A percentile compares a stretch with the other conserved stretches of the same genome.
These are phyloP conservation scores for Limenitis camilla DNA, from an alignment of 2,888 invertebrate genomes.

Conservation along the genomic window DNA sequence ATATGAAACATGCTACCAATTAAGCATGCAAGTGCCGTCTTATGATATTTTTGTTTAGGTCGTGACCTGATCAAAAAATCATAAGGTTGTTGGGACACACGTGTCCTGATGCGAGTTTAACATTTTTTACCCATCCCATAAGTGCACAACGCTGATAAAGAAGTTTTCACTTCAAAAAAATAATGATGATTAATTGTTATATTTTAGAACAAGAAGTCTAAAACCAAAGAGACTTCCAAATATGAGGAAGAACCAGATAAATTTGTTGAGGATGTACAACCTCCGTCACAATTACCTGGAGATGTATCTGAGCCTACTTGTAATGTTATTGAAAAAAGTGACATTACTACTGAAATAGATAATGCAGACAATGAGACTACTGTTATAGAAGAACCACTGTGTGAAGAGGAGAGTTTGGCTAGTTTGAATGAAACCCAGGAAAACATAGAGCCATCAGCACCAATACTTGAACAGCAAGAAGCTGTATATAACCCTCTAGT, in stretches of 20 bases:
- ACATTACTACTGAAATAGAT: background rate
- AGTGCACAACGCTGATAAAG: background rate
- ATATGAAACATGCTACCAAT: too few relatives aligned
- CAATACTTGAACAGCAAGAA: slow-evolving; percentile 36
- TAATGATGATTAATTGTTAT: background rate
- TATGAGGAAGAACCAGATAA: slow-evolving; percentile 1
- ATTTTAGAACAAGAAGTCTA: slow-evolving; percentile 56
- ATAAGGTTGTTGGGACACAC: too few relatives aligned
- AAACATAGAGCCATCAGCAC: slow-evolving; percentile 48
- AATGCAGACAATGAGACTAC: background rate
- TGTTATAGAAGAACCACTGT: background rate
- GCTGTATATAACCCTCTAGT: slow-evolving; percentile 2
- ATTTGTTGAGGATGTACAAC: background rate
- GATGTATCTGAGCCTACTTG: background rate
- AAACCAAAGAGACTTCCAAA: slow-evolving; percentile 33
- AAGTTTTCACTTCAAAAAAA: background rate
- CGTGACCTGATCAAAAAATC: too few relatives aligned
- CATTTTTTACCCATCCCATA: too few relatives aligned
- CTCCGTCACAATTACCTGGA: background rate
- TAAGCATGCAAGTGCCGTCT: too few relatives aligned
- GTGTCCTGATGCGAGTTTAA: too few relatives aligned
- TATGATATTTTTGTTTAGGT: too few relatives aligned
- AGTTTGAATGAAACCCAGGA: slow-evolving; percentile 5
- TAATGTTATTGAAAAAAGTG: background rate
- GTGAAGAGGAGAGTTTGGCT: slow-evolving; percentile 1